phyloP scores from a whole-genome alignment of 2,113 vertebrate species.

The Engystomops pustulosus region DNA sequence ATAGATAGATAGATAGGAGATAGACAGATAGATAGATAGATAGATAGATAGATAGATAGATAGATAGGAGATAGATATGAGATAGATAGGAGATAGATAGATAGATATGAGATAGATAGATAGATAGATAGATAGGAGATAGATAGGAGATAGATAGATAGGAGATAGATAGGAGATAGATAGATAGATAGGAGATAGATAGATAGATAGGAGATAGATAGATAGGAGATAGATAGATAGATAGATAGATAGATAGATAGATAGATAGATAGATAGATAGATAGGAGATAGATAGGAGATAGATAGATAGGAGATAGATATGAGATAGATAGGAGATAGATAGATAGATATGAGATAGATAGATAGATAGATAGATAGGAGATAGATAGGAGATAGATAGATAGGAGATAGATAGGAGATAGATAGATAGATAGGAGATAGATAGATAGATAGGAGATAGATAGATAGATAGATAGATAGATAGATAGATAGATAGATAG shows the following conservation, averaged over 20 bases:
- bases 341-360: not conserved
- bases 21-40: not conserved
- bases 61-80: not conserved
- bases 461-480: too few relatives aligned
- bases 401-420: not conserved
- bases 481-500: too few relatives aligned
- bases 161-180: too few relatives aligned
- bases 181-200: too few relatives aligned
- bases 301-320: not conserved
- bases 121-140: too few relatives aligned
- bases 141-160: too few relatives aligned
- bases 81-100: too few relatives aligned
- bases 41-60: not conserved
- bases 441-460: not conserved
- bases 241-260: slow-evolving; percentile 1
- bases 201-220: not conserved
- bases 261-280: not conserved
- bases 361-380: too few relatives aligned
- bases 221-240: not conserved
- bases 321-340: too few relatives aligned
- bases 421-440: not conserved
- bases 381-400: too few relatives aligned
- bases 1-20: not conserved
- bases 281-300: not conserved
- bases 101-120: too few relatives aligned